phyloP scores from a whole-genome alignment of 2,888 invertebrate genomes.

The Acanthoscelides obtectus region DNA sequence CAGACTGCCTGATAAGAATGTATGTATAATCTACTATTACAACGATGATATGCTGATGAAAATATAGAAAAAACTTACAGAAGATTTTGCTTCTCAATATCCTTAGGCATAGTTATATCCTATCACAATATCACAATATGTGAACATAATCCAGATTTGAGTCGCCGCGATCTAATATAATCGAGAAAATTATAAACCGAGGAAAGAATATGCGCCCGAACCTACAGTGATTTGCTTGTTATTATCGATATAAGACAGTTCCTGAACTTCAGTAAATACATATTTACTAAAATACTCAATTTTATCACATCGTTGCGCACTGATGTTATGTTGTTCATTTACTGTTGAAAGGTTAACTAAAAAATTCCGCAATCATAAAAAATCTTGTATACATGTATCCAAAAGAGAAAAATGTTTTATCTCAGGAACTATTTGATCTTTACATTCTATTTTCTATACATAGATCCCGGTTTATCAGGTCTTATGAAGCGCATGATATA shows the following conservation, averaged over 20 bases:
- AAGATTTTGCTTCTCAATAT: background rate
- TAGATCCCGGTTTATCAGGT: too few species aligned
- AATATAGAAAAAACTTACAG: background rate
- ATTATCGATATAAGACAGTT: background rate
- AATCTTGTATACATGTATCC: background rate
- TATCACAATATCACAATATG: background rate
- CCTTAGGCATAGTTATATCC: background rate
- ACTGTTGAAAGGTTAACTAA: background rate
- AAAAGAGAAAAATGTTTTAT: background rate
- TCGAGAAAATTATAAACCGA: background rate
- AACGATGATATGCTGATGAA: background rate
- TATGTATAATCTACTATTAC: background rate
- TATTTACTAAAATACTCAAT: background rate
- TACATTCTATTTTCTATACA: background rate
- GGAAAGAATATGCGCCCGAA: background rate
- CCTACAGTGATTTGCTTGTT: constrained; percentile 1
- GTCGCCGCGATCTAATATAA: background rate
- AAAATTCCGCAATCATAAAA: background rate
- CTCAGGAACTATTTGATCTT: background rate
- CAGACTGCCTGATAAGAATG: background rate
- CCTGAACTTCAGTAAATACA: background rate
- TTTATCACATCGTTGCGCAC: background rate
- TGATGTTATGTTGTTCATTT: background rate
- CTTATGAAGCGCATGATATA: too few species aligned
- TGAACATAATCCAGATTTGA: background rate